Evolutionary conservation across 2,113 vertebrate species (phyloP).

Genomic region (Dromaius novaehollandiae): DNA sequence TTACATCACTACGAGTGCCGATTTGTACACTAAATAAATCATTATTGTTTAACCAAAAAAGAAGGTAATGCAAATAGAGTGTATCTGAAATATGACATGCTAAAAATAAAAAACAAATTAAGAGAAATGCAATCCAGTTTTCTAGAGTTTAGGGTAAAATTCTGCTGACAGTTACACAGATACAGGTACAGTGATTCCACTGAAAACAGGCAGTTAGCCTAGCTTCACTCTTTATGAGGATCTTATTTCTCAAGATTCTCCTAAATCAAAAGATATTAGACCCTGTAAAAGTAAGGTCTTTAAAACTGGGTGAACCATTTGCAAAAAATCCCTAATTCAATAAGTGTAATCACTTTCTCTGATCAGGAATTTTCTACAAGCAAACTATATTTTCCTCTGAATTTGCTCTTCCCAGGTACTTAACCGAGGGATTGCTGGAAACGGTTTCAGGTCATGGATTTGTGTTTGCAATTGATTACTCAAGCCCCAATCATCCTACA

Average conservation of each 20-base stretch:
- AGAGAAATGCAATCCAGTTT: background rate
- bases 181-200: background rate
- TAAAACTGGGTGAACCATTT: background rate
- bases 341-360: background rate
- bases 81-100: background rate
- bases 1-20: fast-evolving
- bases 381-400: background rate
- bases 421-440: background rate
- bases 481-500: fast-evolving
- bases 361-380: background rate
- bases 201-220: background rate
- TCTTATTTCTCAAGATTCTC: background rate
- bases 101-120: background rate
- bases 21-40: background rate
- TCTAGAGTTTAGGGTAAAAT: background rate
- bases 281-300: background rate
- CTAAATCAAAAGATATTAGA: background rate
- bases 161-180: background rate
- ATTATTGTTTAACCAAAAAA: background rate
- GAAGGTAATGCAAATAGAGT: background rate
- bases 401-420: background rate
- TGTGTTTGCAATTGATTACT: background rate
- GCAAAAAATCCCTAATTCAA: background rate
- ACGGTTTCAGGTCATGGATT: background rate
- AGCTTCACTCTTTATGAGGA: background rate